Evolutionary conservation across 2,888 invertebrate genomes (phyloP), one percentile per base, ranked within the genome.

Genomic region (Acronicta leporina): DNA sequence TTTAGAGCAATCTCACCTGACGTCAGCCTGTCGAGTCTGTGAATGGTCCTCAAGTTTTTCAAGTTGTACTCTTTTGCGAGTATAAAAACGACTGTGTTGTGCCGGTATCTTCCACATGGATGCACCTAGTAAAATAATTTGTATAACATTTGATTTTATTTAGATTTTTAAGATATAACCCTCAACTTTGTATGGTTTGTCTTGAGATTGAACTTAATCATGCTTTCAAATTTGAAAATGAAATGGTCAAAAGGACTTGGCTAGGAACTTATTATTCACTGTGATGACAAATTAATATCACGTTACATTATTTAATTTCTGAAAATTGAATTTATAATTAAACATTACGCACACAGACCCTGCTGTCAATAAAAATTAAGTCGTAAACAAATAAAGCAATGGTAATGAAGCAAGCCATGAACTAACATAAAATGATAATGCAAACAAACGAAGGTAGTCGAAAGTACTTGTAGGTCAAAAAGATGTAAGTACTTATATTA

Each of bases 51-150:
- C 74, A 99, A 95, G 87, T 99, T 98, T 91, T 98, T 97, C 92
- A 98, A 95, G 92, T 98, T 98, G 91, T 98, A 97, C 92, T 99
- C 99, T 93, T 99, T 99, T 79, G 98, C 98, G 83, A 99, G 96
- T 83, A 99, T 99, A 90, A 98, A 99, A 57, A 98, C 97, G 71
- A 99, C 97, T 8, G 99, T 98, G 94, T 99, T 99, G 95, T 99
- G 98, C 54, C 99, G 96, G 94, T 99, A 99, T 84, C 99, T 96
- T 66, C 99, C 99, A 91, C 99, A 99, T 3, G 99, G 99, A 92
- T 99, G 99, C 63, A 98, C 98, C 98, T 98, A 94, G 47, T 68
- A 64, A 76, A 66, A 75, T 55, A 61, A 56, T 59, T 67, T 65
- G 68, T 61, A 61, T 75, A 66, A 71, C 44, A 63, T 40, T 46